phyloP scores from a whole-genome alignment of 2,113 vertebrate genomes.

The Rhinichthys klamathensis region DNA sequence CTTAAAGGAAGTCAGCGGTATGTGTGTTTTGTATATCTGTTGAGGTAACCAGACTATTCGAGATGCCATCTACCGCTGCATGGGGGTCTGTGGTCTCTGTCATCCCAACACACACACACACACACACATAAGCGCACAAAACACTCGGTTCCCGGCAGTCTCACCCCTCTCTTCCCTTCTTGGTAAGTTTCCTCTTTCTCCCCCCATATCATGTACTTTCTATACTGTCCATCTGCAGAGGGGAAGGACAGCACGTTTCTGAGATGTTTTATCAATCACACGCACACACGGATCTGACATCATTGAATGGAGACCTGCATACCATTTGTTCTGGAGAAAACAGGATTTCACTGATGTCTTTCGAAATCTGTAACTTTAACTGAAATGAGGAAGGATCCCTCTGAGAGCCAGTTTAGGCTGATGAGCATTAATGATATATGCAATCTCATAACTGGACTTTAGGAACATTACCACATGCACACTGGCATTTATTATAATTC shows the following conservation, averaged over 20 bases:
- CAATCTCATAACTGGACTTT: conserved; percentile 22
- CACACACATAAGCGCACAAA: not conserved
- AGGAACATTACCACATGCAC: conserved; percentile 13
- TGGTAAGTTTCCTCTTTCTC: conserved; percentile 62
- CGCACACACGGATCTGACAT: conserved; percentile 48
- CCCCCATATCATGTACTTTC: conserved; percentile 33
- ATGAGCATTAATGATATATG: conserved; percentile 2
- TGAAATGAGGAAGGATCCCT: conserved; percentile 51
- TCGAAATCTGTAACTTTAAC: conserved; percentile 23
- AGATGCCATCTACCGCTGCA: conserved; percentile 50
- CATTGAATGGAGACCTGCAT: conserved; percentile 39
- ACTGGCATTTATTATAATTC: not conserved
- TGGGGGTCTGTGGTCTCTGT: conserved; percentile 38
- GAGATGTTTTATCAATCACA: conserved; percentile 46
- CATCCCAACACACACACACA: not conserved
- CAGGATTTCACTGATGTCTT: conserved; percentile 33
- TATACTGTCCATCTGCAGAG: conserved; percentile 33
- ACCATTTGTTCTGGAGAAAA: conserved; percentile 55
- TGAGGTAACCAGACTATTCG: conserved; percentile 53
- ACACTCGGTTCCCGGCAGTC: conserved; percentile 56
- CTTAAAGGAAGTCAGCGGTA: conserved; percentile 33
- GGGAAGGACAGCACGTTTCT: conserved; percentile 48
- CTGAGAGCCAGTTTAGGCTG: not conserved
- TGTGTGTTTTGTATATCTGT: conserved; percentile 37
- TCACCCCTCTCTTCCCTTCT: conserved; percentile 52